Conservation (phyloP, 2,797 vertebrate genomes). For the Paguma larvata region DNA sequence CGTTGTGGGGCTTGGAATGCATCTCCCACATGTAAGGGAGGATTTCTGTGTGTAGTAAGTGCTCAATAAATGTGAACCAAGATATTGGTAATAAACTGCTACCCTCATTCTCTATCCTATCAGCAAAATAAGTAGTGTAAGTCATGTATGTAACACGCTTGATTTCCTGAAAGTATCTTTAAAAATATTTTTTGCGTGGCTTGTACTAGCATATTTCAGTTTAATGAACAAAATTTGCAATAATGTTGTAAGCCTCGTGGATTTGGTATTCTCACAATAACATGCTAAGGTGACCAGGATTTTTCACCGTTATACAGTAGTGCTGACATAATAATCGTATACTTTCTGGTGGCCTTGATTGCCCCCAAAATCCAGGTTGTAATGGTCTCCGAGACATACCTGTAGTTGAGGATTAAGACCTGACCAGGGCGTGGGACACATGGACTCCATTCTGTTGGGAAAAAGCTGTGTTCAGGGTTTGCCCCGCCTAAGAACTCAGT, state of each 20-base stretch:
- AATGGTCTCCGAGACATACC: slow-evolving; percentile 67
- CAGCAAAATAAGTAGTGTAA: not conserved
- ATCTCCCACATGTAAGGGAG: not conserved
- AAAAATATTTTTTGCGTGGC: not conserved
- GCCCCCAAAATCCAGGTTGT: not conserved
- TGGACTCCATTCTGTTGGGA: not conserved
- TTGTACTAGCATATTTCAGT: not conserved
- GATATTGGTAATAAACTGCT: not conserved
- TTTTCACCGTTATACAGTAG: not conserved
- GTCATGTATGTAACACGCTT: not conserved
- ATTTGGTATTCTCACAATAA: not conserved
- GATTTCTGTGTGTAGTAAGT: not conserved
- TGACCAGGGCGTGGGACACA: not conserved
- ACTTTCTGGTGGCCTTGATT: not conserved
- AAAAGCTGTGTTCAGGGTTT: not conserved
- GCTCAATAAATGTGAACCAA: not conserved
- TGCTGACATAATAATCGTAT: not conserved
- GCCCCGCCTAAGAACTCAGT: not conserved
- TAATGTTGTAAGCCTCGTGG: not conserved
- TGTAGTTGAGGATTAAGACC: slow-evolving; percentile 68
- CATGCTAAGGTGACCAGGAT: fast-evolving
- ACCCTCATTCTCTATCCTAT: not conserved
- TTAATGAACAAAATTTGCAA: not conserved
- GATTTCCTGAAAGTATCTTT: not conserved
- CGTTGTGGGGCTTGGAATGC: not conserved